Evolutionary conservation across 2,113 vertebrate genomes (phyloP).

Genomic region (Spea multiplicata): DNA sequence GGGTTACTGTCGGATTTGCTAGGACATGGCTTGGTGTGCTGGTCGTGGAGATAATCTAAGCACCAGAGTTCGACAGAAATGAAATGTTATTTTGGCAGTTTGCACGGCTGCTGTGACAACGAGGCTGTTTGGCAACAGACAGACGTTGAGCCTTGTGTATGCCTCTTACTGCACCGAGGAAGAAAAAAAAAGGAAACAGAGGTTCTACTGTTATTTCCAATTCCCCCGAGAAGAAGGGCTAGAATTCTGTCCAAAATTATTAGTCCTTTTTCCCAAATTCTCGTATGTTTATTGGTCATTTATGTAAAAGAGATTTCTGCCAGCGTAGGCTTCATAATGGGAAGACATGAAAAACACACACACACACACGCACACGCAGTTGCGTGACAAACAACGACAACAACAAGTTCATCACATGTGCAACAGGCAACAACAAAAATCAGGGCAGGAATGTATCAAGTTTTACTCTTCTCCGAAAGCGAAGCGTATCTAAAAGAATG

Average conservation of each 20-base stretch:
- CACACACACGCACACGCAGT: neutral
- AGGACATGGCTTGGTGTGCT: constrained; percentile 8
- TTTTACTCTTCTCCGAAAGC: too few species aligned
- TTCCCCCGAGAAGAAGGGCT: constrained; percentile 7
- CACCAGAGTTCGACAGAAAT: constrained; percentile 27
- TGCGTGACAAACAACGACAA: neutral
- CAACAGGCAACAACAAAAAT: too few species aligned
- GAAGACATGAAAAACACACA: neutral
- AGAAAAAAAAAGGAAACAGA: constrained; percentile 23
- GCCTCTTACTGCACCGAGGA: constrained; percentile 23
- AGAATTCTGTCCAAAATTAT: constrained; percentile 17
- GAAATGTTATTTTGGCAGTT: constrained; percentile 42
- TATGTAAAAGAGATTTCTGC: neutral
- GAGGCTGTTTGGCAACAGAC: constrained; percentile 29
- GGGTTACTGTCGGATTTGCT: constrained; percentile 24
- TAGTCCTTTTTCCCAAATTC: constrained; percentile 44
- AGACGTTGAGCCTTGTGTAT: constrained; percentile 18
- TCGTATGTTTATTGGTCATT: constrained; percentile 43
- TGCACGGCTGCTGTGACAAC: constrained; percentile 42
- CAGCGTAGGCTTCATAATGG: constrained; percentile 33
- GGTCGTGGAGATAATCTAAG: constrained; percentile 29
- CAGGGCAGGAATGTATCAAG: too few species aligned
- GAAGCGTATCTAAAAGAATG: too few species aligned
- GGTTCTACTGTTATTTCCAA: constrained; percentile 26
- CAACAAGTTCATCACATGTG: too few species aligned